A percentile compares a stretch with the other conserved stretches of the same genome.
Evolutionary conservation across 1,140 invertebrate species (phyloP).

Genomic region (Drosophila willistoni): DNA sequence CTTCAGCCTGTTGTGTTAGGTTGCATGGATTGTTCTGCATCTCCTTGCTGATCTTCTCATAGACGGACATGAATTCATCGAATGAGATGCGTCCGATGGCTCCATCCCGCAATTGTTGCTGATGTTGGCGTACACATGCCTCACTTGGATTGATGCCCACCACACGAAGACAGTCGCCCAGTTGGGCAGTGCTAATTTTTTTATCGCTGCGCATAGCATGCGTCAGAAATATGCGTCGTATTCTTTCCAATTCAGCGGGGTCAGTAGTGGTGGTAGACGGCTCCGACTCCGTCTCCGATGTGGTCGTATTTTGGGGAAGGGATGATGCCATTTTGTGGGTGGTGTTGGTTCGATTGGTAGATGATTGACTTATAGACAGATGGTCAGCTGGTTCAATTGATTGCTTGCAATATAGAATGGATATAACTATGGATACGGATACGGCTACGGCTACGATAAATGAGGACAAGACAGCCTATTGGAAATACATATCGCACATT

Average conservation of each 20-base stretch:
- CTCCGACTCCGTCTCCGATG: neutral
- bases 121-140: constrained; percentile 79
- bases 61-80: constrained; percentile 53
- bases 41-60: constrained; percentile 29
- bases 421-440: neutral
- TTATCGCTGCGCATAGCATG: constrained; percentile 47
- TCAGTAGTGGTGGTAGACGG: neutral
- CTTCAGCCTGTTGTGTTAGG: constrained; percentile 37
- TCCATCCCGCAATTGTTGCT: constrained; percentile 36
- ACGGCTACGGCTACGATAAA: neutral
- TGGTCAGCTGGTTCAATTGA: constrained; percentile 12
- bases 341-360: constrained; percentile 21
- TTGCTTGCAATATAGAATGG: constrained; percentile 2
- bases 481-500: constrained; percentile 40
- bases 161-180: constrained; percentile 76
- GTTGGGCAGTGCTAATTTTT: constrained; percentile 47
- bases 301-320: neutral
- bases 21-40: neutral
- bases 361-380: constrained; percentile 25
- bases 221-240: constrained; percentile 42
- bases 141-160: constrained; percentile 83
- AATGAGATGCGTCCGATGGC: constrained; percentile 45
- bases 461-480: constrained; percentile 13
- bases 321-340: constrained; percentile 1
- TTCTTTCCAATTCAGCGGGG: constrained; percentile 19